Percentiles rank a stretch among this genome's conserved stretches.
Conservation (phyloP, 2,113 vertebrate species). For the Lepidothrix coronata region DNA sequence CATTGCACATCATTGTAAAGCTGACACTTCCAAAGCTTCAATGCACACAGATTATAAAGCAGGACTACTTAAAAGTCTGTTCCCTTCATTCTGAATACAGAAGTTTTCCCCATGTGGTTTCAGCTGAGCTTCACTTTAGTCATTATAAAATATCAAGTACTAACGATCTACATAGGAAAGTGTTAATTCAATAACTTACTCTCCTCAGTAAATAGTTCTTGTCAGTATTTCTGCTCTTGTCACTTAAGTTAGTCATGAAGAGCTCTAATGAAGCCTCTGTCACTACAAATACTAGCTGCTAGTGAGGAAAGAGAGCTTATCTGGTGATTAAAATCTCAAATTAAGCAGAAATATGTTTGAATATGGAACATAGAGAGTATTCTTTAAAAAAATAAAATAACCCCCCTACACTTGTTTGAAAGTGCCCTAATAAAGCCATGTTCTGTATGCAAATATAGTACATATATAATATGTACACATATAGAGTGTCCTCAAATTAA, state of each 20-base stretch:
- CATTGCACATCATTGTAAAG: neutral
- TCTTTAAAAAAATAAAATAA: neutral
- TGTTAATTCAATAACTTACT: neutral
- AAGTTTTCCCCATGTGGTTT: neutral
- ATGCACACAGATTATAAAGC: fast-evolving
- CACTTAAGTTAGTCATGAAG: neutral
- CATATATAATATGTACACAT: neutral
- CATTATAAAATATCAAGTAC: neutral
- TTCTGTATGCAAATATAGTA: neutral
- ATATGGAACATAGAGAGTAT: neutral
- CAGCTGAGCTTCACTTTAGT: neutral
- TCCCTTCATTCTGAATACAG: neutral
- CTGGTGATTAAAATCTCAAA: neutral
- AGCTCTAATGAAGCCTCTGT: neutral
- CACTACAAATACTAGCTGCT: neutral
- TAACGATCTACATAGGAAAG: neutral
- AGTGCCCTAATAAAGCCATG: neutral
- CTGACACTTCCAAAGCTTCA: neutral
- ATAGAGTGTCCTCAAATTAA: neutral
- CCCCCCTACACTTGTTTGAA: neutral
- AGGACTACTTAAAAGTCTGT: neutral
- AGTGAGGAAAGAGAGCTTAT: neutral
- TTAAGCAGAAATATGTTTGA: neutral
- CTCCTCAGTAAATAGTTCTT: neutral
- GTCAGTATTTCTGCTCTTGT: neutral